Conservation (phyloP, 2,797 vertebrate genomes). For the Ataeniobius toweri region DNA sequence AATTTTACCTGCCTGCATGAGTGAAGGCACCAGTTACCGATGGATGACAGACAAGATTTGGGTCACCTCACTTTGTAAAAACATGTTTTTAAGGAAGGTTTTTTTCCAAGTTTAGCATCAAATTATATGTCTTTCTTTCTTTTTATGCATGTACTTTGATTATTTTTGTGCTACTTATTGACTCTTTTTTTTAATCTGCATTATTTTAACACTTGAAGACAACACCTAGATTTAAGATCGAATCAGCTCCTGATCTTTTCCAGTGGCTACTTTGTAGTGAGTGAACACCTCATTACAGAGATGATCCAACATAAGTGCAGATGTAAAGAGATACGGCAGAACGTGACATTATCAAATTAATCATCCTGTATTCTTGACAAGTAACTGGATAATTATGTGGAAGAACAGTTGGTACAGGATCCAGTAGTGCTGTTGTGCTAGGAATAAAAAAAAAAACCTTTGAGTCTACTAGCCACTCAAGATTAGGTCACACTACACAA, state of each 20-base stretch:
- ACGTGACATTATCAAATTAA: neutral
- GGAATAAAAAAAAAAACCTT: neutral
- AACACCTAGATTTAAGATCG: neutral
- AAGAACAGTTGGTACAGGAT: neutral
- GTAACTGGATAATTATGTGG: neutral
- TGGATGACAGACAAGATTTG: constrained; percentile 18
- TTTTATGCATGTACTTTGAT: too few species aligned
- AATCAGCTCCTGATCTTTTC: neutral
- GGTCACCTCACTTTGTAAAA: neutral
- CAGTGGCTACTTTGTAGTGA: neutral
- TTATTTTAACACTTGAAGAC: neutral
- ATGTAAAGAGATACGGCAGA: neutral
- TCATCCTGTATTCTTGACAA: neutral
- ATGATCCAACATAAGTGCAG: neutral
- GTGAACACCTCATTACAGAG: neutral
- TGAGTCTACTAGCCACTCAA: neutral
- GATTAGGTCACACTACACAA: neutral
- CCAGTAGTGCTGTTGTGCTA: neutral
- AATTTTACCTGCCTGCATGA: constrained; percentile 7
- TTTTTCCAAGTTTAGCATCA: neutral
- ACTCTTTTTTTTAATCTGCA: neutral
- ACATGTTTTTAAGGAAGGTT: neutral
- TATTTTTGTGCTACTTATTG: neutral
- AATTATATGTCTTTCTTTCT: too few species aligned
- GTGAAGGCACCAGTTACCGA: constrained; percentile 8